Percentiles rank a stretch among this genome's conserved stretches.
phyloP scores from a whole-genome alignment of 1,140 invertebrate genomes.

The Araneus ventricosus region DNA sequence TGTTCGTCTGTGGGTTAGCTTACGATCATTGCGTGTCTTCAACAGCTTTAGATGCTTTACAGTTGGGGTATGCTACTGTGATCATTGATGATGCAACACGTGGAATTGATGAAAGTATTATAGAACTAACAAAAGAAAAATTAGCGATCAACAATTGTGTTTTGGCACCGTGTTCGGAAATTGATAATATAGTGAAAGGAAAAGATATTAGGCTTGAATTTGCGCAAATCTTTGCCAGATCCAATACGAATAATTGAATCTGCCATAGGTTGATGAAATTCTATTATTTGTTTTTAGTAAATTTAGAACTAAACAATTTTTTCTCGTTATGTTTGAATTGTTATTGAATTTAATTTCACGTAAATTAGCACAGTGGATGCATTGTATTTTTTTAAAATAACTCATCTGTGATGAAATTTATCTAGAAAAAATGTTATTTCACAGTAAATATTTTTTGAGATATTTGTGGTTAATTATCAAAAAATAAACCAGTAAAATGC shows the following conservation, averaged over 20 bases:
- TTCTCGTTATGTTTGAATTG: too few species aligned
- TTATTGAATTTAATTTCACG: too few species aligned
- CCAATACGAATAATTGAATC: not conserved
- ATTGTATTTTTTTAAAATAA: too few species aligned
- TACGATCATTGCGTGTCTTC: constrained; percentile 94
- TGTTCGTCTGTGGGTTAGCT: constrained; percentile 97
- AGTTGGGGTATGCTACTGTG: constrained; percentile 93
- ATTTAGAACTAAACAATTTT: too few species aligned
- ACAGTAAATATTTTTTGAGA: too few species aligned
- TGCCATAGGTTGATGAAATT: not conserved
- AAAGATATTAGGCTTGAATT: constrained; percentile 56
- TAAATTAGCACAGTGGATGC: too few species aligned
- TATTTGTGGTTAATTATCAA: too few species aligned
- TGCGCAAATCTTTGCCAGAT: not conserved
- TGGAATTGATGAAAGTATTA: constrained; percentile 80
- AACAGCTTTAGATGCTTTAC: constrained; percentile 82
- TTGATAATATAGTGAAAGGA: constrained; percentile 18
- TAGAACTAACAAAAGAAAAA: not conserved
- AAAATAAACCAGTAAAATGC: too few species aligned
- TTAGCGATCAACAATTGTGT: constrained; percentile 2
- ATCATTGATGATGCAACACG: constrained; percentile 94
- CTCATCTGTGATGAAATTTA: too few species aligned
- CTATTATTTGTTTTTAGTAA: not conserved
- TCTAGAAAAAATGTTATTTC: too few species aligned
- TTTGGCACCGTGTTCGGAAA: not conserved